phyloP scores from a whole-genome alignment of 2,888 invertebrate genomes.

The Salticus scenicus region DNA sequence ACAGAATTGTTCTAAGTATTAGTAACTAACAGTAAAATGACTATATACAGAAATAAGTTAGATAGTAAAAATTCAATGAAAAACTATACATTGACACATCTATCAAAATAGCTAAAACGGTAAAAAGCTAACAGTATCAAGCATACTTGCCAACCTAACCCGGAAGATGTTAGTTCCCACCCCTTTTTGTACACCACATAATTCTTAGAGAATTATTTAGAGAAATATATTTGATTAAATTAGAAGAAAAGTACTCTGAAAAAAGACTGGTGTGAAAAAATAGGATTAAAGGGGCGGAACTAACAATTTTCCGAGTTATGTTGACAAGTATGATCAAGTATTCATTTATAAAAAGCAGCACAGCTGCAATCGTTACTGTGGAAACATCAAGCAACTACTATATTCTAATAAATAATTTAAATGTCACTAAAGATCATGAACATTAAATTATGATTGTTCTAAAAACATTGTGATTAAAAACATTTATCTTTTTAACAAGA shows the following conservation, averaged over 20 bases:
- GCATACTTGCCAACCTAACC: too few species aligned
- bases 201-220: too few species aligned
- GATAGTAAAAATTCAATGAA: slow-evolving; percentile 12
- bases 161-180: too few species aligned
- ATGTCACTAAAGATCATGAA: slow-evolving; percentile 24
- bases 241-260: too few species aligned
- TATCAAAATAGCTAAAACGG: slow-evolving; percentile 38
- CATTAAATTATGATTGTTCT: slow-evolving; percentile 60
- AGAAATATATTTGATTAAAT: too few species aligned
- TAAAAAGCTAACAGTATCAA: slow-evolving; percentile 50
- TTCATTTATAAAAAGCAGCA: slow-evolving; percentile 46
- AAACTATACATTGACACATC: slow-evolving; percentile 9
- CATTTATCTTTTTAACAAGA: slow-evolving; percentile 20
- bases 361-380: slow-evolving; percentile 35
- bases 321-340: too few species aligned
- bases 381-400: slow-evolving; percentile 26
- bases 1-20: slow-evolving; percentile 26
- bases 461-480: slow-evolving; percentile 32
- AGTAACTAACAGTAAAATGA: slow-evolving; percentile 46
- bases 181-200: too few species aligned
- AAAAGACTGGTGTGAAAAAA: too few species aligned
- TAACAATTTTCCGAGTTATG: too few species aligned
- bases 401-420: slow-evolving; percentile 15
- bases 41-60: slow-evolving; percentile 39
- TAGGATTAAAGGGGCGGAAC: too few species aligned